Base-by-base conservation (phyloP, 2,797 vertebrate species). In the Sternarchorhynchus goeldii region DNA sequence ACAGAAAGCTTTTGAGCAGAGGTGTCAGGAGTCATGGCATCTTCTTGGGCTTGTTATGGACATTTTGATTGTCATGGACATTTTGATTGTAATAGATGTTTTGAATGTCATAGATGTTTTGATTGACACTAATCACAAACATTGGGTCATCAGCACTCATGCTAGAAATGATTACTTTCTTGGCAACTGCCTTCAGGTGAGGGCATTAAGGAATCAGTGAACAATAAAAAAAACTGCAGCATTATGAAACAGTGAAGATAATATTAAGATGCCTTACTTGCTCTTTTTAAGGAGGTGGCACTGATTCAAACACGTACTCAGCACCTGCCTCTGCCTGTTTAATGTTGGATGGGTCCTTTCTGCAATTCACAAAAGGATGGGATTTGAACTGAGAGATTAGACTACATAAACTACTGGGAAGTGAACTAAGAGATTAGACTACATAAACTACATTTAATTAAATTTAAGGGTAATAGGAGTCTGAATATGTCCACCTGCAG, bases 121-220 rank as follows among this genome's bases (percentile, higher is more conserved):
- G 96, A 92, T 99, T 99, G 89, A 99, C 96, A 0, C 96, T 97
- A 95, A 98, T 96, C 79, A 99, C 97, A 0, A 97, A 98, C 97
- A 98, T 98, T 83, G 96, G 96, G 65, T 97, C 97, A 20, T 98
- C 96, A 2, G 96, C 96, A 1, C 96, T 97, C 77, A 96, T 96
- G 0, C 97, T 96, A 17, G 97, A 98, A 91, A 98, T 98, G 87
- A 99, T 90, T 21, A 99, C 97, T 77, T 94, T 95, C 89, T 98
- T 98, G 74, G 97, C 96, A 0, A 96, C 97, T 4, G 96, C 97
- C 90, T 97, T 97, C 93, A 98, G 80, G 86, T 99, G 97, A 91
- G 94, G 84, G 96, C 98, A 82, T 5, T 3, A 71, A 4, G 1
- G 25, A 0, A 3, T 65, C 10, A 67, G n/a, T 58, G 32, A 57